Base-by-base conservation (phyloP, 1,140 invertebrate species). In the Calosoma granatense region DNA sequence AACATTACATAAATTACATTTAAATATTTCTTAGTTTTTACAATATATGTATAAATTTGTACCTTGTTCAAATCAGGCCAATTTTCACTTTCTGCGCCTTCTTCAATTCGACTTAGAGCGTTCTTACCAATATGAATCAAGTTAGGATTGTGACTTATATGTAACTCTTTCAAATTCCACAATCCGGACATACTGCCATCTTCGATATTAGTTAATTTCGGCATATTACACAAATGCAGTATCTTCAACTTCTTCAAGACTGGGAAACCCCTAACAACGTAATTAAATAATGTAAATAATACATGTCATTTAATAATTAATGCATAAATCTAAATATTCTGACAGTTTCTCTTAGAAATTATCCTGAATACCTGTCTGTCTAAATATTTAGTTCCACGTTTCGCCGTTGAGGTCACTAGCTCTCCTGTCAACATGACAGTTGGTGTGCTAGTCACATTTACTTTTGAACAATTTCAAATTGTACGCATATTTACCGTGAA, bases 151-250 rank as follows among this genome's bases (percentile, higher is more conserved):
- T 81, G 76, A 20, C 72, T 69, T 26, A 84, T 65, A 20, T 75
- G 71, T 0, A 86, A 68, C 51, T 69, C 73, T 60, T 78, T 68
- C 1, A 86, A 59, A 22, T 59, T 64, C 3, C 66, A 68, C 19
- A 87, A 65, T 1, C 75, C 74, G 0, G 75, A 70, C 1, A 87
- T 69, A 0, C 74, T 63, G 0, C 72, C 74, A 1, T 67, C 60
- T 1, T 78, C 81, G 22, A 90, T 79, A 15, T 67, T 64, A 0
- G 63, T 66, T 23, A 89, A 63, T 4, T 76, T 59, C 0, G 70
- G 67, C 81, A 88, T 84, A 57, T 82, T 76, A 36, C 80, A 77
- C 61, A 89, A 72, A 60, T 82, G 80, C 0, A 89, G 66, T 39
- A 79, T 76, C 62, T 78, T 74, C 2, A 90, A 67, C 2, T 75